These are phyloP conservation scores for Drosophila nannoptera DNA, from an alignment of 1,140 invertebrate genomes.

Conservation along the genomic window DNA sequence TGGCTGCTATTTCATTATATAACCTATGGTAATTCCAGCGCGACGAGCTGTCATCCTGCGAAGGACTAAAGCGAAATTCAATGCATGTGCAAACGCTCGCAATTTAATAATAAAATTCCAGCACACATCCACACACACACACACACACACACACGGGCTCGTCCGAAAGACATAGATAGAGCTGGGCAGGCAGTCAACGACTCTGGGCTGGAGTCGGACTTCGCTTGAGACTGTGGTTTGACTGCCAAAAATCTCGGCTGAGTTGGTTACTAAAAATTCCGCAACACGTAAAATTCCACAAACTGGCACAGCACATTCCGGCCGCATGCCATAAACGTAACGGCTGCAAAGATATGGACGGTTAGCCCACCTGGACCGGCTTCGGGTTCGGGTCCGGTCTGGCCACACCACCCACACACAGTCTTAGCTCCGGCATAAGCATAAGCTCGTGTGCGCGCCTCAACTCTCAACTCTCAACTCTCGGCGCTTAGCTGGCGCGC, in stretches of 20 bases:
- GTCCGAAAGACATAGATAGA: background rate
- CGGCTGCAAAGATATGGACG: background rate
- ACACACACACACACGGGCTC: slow-evolving; percentile 1
- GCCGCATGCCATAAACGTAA: slow-evolving; percentile 40
- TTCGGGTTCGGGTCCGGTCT: background rate
- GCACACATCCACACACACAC: slow-evolving; percentile 8
- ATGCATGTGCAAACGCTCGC: slow-evolving; percentile 40
- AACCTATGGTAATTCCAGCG: slow-evolving; percentile 31
- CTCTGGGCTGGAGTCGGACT: slow-evolving; percentile 19
- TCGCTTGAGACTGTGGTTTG: slow-evolving; percentile 29
- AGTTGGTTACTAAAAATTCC: slow-evolving; percentile 61
- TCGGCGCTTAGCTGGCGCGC: background rate
- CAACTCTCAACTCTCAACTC: no score
- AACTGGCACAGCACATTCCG: slow-evolving; percentile 45
- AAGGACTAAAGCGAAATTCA: slow-evolving; percentile 10
- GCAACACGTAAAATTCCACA: slow-evolving; percentile 56
- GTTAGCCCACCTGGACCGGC: slow-evolving; percentile 17
- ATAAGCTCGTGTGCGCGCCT: slow-evolving; percentile 4
- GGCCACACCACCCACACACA: slow-evolving; percentile 18
- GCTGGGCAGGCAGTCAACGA: slow-evolving; percentile 11
- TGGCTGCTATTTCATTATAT: slow-evolving; percentile 54
- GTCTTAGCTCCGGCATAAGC: slow-evolving; percentile 17
- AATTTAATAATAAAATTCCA: slow-evolving; percentile 56
- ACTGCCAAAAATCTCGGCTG: slow-evolving; percentile 34
- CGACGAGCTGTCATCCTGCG: slow-evolving; percentile 23